Base-by-base conservation (phyloP, 1,140 invertebrate genomes). In the Philotrypesis tridentata region DNA sequence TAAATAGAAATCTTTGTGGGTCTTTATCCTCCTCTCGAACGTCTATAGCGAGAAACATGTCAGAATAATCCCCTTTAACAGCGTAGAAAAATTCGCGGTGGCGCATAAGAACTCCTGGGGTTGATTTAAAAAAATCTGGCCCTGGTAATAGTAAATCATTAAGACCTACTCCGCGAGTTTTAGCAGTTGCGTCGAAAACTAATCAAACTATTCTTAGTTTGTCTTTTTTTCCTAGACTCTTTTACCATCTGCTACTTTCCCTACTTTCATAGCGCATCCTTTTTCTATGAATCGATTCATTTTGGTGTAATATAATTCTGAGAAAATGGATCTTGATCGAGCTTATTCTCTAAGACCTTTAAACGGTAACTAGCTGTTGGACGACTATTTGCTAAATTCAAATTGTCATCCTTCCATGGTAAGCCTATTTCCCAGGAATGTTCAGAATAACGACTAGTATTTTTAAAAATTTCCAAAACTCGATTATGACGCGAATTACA, bases 101-200 rank as follows among this genome's bases (percentile, higher is more conserved):
- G 1, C 48, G 29, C 48, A 61, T 76, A 1, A 77, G 14, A 1
- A 77, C 74, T 23, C 74, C 74, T 9, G 23, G 29, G 3, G 67
- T 12, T 1, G 61, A 40, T 9, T 65, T 48, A 37, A 77, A 40
- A 9, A 65, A 68, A 14, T n/a, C 7, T 29, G 88, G 89, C 9
- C 88, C 88, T 3, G 82, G 1, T n/a, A 23, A 23, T 9, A 74
- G n/a, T 7, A 29, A 6, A 7, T 60, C 72, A 43, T 74, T 60
- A 12, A 74, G 25, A 31, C 72, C 29, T 1, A 60, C 27, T 6
- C 14, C 12, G 1, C 6, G 3, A 14, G 27, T 60, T 31, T 29
- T 48, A 6, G 72, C 23, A 2, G 72, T 43, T 2, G 72, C 27
- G 27, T 60, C 72, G 14, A 74, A 74, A 74, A 74, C 72, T 2